Percentiles rank a stretch among this genome's conserved stretches.
Evolutionary conservation across 23 tunicate species (phyloP).

Genomic region (Oikopleura albicans): DNA sequence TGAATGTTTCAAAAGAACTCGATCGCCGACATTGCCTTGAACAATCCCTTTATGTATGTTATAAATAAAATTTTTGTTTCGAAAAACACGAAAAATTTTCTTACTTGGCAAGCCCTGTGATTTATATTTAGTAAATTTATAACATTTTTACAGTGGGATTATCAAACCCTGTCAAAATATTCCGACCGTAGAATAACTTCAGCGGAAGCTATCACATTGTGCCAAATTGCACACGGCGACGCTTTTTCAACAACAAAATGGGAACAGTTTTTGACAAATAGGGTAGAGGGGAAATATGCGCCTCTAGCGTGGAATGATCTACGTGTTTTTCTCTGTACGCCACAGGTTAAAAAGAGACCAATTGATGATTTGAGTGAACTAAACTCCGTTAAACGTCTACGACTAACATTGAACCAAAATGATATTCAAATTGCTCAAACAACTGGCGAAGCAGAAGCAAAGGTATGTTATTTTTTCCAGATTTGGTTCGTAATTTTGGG

Average conservation of each 20-base stretch:
- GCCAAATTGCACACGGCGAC: background rate
- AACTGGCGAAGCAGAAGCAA: background rate
- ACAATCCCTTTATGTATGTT: background rate
- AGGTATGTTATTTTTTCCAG: no score
- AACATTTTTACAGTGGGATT: constrained; percentile 8
- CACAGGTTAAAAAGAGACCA: background rate
- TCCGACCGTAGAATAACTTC: background rate
- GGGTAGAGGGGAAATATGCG: background rate
- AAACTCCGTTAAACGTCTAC: background rate
- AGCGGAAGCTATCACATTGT: background rate
- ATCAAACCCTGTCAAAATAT: background rate
- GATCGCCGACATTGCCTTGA: background rate
- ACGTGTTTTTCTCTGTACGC: background rate
- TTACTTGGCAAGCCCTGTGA: no score
- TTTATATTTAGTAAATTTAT: no score
- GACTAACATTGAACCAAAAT: background rate
- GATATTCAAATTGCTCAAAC: background rate
- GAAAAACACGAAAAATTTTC: no score
- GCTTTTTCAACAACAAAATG: background rate
- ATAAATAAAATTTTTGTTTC: no score
- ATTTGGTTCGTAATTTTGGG: no score
- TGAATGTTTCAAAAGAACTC: no score
- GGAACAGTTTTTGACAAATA: background rate
- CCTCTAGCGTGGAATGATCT: constrained; percentile 9
- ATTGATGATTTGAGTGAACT: background rate